Evolutionary conservation across 2,888 invertebrate genomes (phyloP), one percentile per base, ranked within the genome.

Genomic region (Ptycholaimellus sp.): DNA sequence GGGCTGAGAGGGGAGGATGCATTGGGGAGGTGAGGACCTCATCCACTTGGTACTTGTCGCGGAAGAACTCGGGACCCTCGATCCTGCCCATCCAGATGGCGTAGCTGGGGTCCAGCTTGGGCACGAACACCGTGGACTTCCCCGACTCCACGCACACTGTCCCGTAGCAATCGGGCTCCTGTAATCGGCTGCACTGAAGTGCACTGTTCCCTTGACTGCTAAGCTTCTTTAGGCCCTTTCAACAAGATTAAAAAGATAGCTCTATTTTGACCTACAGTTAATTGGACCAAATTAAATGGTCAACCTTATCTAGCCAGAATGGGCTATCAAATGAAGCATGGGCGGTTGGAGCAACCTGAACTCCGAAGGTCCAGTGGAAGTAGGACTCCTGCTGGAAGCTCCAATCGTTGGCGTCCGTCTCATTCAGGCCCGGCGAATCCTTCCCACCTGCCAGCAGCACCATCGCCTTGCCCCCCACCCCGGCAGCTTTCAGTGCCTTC

Each of bases 371-470:
- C 80, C 93, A 96, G 57, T 80, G 83, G 56, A 96, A 96, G 58
- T 76, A 96, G 0, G 90, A 79, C 63, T 96, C 96, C 77, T 83
- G 56, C n/a, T n/a, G n/a, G n/a, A n/a, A n/a, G n/a, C n/a, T n/a
- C n/a, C n/a, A n/a, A n/a, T n/a, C n/a, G n/a, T n/a, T n/a, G n/a
- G n/a, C n/a, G n/a, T n/a, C n/a, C n/a, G n/a, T n/a, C n/a, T n/a
- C n/a, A n/a, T n/a, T n/a, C n/a, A n/a, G n/a, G n/a, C n/a, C n/a
- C n/a, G n/a, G n/a, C n/a, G n/a, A n/a, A n/a, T n/a, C n/a, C n/a
- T 38, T 36, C 7, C 13, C 13, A n/a, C 41, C 41, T n/a, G 35
- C 38, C 20, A 39, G 22, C 28, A 39, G 20, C 18, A 36, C 2
- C 4, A 31, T 30, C 11, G 27, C 36, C 16, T 7, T 18, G 9